phyloP scores from a whole-genome alignment of 2,797 vertebrate genomes.

The Kryptolebias ocellatus region DNA sequence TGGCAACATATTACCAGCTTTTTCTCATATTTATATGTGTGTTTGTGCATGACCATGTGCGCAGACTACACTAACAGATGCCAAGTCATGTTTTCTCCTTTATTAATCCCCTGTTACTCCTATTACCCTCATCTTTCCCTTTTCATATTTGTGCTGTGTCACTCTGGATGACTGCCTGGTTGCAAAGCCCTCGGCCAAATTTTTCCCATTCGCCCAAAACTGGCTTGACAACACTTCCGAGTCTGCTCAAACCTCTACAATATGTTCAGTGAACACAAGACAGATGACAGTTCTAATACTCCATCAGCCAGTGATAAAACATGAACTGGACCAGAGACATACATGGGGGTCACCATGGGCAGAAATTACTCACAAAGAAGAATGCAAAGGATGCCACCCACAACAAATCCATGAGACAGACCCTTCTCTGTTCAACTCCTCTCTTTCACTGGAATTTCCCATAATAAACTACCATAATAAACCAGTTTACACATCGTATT shows the following conservation, averaged over 20 bases:
- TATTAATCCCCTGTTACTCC: conserved; percentile 64
- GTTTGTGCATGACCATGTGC: conserved; percentile 30
- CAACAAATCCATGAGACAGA: conserved; percentile 74
- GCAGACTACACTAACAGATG: conserved; percentile 58
- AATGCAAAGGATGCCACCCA: conserved; percentile 81
- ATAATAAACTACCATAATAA: conserved; percentile 71
- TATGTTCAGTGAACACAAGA: conserved; percentile 52
- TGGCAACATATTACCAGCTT: conserved; percentile 52
- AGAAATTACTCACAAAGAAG: conserved; percentile 77
- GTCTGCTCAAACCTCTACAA: conserved; percentile 54
- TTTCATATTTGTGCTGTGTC: conserved; percentile 63
- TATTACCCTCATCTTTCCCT: conserved; percentile 62
- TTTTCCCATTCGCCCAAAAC: conserved; percentile 50
- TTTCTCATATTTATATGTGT: conserved; percentile 28
- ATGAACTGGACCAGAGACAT: conserved; percentile 47
- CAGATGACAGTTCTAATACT: conserved; percentile 62
- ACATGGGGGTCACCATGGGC: conserved; percentile 68
- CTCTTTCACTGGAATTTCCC: conserved; percentile 79
- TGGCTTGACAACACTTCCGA: conserved; percentile 55
- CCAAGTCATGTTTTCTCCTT: conserved; percentile 76
- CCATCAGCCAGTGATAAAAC: conserved; percentile 54
- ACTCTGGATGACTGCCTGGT: conserved; percentile 69
- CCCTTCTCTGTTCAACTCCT: conserved; percentile 75
- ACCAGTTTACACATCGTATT: conserved; percentile 72
- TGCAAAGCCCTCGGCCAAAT: conserved; percentile 64